A percentile compares a stretch with the other conserved stretches of the same genome.
These are phyloP conservation scores for Ctenomys sociabilis DNA, from an alignment of 2,113 vertebrate genomes.

Conservation along the genomic window DNA sequence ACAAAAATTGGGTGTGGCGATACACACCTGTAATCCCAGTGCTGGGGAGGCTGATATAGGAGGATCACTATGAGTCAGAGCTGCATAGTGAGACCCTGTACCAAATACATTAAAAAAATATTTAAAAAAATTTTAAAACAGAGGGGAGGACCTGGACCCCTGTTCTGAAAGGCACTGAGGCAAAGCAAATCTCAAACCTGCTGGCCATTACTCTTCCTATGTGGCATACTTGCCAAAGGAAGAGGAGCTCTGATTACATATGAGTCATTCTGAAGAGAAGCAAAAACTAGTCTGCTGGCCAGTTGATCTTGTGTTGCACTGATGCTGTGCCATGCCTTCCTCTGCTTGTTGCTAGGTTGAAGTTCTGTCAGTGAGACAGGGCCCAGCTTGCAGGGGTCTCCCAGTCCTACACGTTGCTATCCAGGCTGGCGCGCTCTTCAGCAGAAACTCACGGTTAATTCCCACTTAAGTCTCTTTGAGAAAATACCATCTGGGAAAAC, in stretches of 20 bases:
- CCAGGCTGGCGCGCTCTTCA: neutral
- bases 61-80: too few relatives aligned
- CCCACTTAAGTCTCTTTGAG: neutral
- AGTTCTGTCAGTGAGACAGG: rapidly evolving
- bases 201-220: rapidly evolving
- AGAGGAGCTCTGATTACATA: neutral
- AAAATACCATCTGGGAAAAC: neutral
- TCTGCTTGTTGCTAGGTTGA: neutral
- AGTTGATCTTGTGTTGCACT: too few relatives aligned
- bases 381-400: rapidly evolving
- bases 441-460: neutral
- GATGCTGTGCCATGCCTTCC: rapidly evolving
- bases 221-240: rapidly evolving
- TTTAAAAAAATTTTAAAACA: neutral
- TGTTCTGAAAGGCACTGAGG: rapidly evolving
- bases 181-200: rapidly evolving
- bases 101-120: too few relatives aligned
- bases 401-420: rapidly evolving
- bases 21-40: too few relatives aligned
- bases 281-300: rapidly evolving
- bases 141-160: too few relatives aligned
- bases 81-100: too few relatives aligned
- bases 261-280: neutral
- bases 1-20: too few relatives aligned
- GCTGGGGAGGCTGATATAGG: too few relatives aligned